Evolutionary conservation across 2,888 invertebrate genomes (phyloP).

Genomic region (Eupithecia pulchellata): DNA sequence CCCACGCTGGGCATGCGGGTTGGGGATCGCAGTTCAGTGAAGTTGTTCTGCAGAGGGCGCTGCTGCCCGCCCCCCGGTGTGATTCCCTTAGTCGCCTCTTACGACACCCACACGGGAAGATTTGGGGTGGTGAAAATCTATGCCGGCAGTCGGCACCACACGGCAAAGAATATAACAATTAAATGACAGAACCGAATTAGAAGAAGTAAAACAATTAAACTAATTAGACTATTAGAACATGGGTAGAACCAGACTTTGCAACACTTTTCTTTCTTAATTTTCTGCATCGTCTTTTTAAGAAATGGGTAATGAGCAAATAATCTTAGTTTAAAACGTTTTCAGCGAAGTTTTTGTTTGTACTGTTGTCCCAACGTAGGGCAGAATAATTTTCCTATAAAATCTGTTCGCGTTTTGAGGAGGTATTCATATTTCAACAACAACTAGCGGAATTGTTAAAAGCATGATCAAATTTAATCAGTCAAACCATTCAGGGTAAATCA

Average conservation of each 20-base stretch:
- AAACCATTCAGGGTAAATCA: slow-evolving; percentile 2
- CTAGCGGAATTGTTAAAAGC: background rate
- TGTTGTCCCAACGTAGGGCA: background rate
- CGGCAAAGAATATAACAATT: too few relatives aligned
- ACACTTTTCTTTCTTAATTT: background rate
- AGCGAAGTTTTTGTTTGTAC: background rate
- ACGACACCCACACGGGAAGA: too few relatives aligned
- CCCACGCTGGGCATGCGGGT: too few relatives aligned
- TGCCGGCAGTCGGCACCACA: too few relatives aligned
- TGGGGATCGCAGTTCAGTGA: too few relatives aligned
- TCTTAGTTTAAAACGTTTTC: background rate
- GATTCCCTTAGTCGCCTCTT: too few relatives aligned
- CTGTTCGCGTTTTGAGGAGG: background rate
- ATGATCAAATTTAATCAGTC: background rate
- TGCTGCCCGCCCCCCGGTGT: too few relatives aligned
- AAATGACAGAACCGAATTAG: too few relatives aligned
- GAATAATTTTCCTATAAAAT: background rate
- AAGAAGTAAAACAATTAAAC: too few relatives aligned
- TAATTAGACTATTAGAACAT: too few relatives aligned
- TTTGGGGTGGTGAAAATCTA: too few relatives aligned
- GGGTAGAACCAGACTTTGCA: background rate
- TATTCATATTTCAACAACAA: background rate
- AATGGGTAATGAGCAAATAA: background rate
- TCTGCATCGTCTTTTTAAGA: background rate
- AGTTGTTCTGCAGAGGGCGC: too few relatives aligned